Evolutionary conservation across 2,888 invertebrate genomes (phyloP).

Genomic region (Leucoma salicis): DNA sequence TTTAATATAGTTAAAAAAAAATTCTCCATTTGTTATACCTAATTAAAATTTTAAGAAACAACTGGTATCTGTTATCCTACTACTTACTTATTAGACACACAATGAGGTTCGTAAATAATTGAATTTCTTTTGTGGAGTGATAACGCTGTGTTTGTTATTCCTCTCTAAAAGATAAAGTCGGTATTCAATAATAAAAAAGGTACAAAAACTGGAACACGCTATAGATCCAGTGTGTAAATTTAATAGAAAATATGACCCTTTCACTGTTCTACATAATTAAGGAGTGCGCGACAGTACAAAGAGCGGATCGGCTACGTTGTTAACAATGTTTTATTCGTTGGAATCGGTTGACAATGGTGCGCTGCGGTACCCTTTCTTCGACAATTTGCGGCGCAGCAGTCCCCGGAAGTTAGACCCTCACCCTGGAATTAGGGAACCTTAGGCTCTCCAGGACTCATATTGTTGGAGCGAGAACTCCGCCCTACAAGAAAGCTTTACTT

Average conservation of each 20-base stretch:
- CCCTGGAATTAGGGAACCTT: conserved; percentile 71
- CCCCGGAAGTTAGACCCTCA: conserved; percentile 69
- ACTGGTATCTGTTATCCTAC: too few species aligned
- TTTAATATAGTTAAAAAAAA: too few species aligned
- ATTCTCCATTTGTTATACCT: too few species aligned
- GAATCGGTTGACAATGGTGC: conserved; percentile 78
- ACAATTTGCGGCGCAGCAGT: conserved; percentile 76
- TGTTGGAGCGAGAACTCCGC: conserved; percentile 66
- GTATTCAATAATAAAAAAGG: too few species aligned
- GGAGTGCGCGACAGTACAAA: conserved; percentile 74
- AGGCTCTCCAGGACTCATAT: conserved; percentile 67
- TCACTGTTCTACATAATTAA: conserved; percentile 79
- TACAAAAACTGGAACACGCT: conserved; percentile 44
- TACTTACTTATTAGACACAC: too few species aligned
- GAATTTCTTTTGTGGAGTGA: too few species aligned
- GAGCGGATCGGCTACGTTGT: conserved; percentile 73
- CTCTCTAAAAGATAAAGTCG: too few species aligned
- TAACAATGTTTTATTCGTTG: conserved; percentile 74
- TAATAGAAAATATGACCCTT: conserved; percentile 82
- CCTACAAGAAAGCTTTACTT: conserved; percentile 56
- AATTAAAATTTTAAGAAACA: too few species aligned
- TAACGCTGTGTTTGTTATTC: too few species aligned
- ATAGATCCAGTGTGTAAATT: conserved; percentile 62
- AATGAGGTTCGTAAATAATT: too few species aligned
- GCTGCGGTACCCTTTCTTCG: conserved; percentile 74